A percentile compares a stretch with the other conserved stretches of the same genome.
Evolutionary conservation across 2,797 vertebrate species (phyloP).

Genomic region (Halcyon smyrnensis): DNA sequence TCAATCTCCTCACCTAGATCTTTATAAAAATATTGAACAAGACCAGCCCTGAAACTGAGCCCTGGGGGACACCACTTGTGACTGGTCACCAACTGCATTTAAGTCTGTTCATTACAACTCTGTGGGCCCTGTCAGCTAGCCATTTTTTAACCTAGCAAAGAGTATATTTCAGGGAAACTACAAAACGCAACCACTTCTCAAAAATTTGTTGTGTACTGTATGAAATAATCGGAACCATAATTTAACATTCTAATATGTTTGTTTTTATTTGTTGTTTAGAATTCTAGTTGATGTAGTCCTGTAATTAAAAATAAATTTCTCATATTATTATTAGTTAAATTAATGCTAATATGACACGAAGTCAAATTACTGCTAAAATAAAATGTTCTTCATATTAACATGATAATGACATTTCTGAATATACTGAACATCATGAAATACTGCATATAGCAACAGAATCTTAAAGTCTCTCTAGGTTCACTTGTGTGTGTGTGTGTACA

Average conservation of each 20-base stretch:
- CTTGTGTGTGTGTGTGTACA: not conserved
- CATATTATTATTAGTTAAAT: not conserved
- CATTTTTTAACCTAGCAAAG: too few relatives aligned
- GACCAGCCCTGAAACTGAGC: too few relatives aligned
- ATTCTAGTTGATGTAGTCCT: not conserved
- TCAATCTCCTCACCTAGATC: too few relatives aligned
- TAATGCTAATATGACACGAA: not conserved
- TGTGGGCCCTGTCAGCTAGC: too few relatives aligned
- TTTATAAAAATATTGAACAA: too few relatives aligned
- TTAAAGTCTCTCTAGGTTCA: not conserved
- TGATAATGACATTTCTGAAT: not conserved
- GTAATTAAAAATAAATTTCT: conserved; percentile 19
- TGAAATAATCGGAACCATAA: not conserved
- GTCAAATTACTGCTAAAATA: not conserved
- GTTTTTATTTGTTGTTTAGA: not conserved
- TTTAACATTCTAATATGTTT: not conserved
- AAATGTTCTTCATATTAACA: not conserved
- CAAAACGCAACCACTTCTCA: not conserved
- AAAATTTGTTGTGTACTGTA: not conserved
- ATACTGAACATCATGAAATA: not conserved
- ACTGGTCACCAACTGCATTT: too few relatives aligned
- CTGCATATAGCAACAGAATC: not conserved
- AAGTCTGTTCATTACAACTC: too few relatives aligned
- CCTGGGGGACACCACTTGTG: too few relatives aligned
- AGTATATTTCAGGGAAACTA: not conserved